A percentile compares a stretch with the other conserved stretches of the same genome.
Evolutionary conservation across 2,113 vertebrate genomes (phyloP).

Genomic region (Microtus pennsylvanicus): DNA sequence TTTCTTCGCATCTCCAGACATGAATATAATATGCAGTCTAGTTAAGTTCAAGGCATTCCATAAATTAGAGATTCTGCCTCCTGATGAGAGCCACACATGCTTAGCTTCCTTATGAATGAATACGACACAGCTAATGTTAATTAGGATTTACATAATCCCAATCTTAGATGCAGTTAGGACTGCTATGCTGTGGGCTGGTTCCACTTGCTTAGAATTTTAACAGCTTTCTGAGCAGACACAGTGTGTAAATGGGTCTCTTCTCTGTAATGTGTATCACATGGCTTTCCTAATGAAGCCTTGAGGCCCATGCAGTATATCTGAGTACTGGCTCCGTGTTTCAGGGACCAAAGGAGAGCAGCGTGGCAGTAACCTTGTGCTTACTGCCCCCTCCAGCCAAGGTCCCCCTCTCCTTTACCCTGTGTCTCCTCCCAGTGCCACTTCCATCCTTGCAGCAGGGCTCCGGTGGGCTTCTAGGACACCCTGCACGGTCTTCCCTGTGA

Average conservation of each 20-base stretch:
- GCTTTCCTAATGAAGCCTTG: neutral
- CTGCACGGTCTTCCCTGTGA: neutral
- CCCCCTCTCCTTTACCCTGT: neutral
- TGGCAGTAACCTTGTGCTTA: neutral
- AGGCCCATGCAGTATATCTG: neutral
- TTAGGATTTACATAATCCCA: conserved; percentile 52
- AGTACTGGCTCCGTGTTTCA: neutral
- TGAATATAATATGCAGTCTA: neutral
- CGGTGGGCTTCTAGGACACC: neutral
- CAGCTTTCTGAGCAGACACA: conserved; percentile 5
- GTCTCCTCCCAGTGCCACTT: neutral
- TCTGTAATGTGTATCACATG: neutral
- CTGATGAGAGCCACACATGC: conserved; percentile 1
- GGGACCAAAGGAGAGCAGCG: neutral
- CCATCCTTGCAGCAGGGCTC: neutral
- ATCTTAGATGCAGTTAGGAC: neutral
- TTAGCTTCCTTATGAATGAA: conserved; percentile 15
- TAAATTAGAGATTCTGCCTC: neutral
- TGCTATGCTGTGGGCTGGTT: neutral
- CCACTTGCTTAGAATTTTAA: neutral
- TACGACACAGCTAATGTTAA: conserved; percentile 4
- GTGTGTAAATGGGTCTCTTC: neutral
- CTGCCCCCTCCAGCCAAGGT: neutral
- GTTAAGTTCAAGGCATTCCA: conserved; percentile 39
- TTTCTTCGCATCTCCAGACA: neutral